Base-by-base conservation (phyloP, 2,888 invertebrate genomes). In the Atherix ibis region DNA sequence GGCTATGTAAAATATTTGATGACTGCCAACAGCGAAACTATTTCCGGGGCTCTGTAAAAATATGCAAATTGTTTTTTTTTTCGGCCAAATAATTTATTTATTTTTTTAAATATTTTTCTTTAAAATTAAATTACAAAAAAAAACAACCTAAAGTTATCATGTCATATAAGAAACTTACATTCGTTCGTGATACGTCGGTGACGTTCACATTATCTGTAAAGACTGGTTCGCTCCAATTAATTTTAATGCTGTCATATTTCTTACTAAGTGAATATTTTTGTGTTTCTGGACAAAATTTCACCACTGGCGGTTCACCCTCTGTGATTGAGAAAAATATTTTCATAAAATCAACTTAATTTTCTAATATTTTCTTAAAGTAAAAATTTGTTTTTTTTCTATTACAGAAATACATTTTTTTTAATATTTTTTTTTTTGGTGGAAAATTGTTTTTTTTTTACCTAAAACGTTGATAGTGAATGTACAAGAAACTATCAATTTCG, bases 181-280 rank as follows among this genome's bases (percentile, higher is more conserved):
- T 54, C 36, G 58, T 62, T 42, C 55, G 57, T 39, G 50, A 54
- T 31, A 63, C 49, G 34, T 54, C 51, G 19, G 55, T 54, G 24
- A 66, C 59, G 40, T 58, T 58, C 24, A 66, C 59, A 41, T 66
- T 67, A 47, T 67, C 67, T 25, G 53, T 54, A 45, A 66, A 66
- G 31, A 52, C 51, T 4, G 66, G 66, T 37, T 65, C 65, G 14
- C 48, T 50, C 67, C 67, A 67, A 8, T 50, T 49, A 34, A 65
- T 60, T 36, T 41, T 40, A 30, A 46, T 39, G 36, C 39, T 40
- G 6, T 44, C 45, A 31, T 43, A 38, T n/a, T 40, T 41, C 32
- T 41, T 40, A 18, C 16, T 38, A 4, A 46, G 31, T 28, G 40
- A 31, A 33, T 43, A 37, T 14, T 40, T 43, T 9, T 52, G 46